Conservation (phyloP, 2,797 vertebrate genomes). For the Oreochromis grahami region DNA sequence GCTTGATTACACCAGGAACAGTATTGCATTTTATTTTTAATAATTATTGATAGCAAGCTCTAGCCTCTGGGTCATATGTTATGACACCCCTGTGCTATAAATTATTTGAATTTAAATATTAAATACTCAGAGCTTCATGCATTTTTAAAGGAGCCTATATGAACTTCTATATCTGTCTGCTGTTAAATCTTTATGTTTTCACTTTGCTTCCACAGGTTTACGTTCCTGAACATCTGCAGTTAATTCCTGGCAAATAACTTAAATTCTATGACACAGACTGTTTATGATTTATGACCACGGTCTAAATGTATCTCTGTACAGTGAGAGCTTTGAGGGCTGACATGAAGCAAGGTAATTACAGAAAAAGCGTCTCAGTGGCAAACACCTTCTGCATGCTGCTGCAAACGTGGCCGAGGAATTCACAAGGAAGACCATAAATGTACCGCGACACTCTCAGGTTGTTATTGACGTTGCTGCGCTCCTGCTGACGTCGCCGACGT, state of each 20-base stretch:
- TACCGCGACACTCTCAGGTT: not conserved
- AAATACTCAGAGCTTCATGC: not conserved
- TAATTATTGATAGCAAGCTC: too few relatives aligned
- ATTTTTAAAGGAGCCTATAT: not conserved
- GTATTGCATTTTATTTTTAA: too few relatives aligned
- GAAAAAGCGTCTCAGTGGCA: not conserved
- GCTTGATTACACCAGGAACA: not conserved
- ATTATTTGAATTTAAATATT: not conserved
- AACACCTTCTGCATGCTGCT: not conserved
- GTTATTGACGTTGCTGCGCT: slow-evolving; percentile 10
- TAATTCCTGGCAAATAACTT: not conserved
- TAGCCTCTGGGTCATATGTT: not conserved
- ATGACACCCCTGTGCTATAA: not conserved
- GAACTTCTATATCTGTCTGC: not conserved
- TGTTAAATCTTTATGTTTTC: not conserved
- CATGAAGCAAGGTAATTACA: not conserved
- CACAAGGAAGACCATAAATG: not conserved
- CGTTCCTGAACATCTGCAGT: not conserved
- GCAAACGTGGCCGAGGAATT: not conserved
- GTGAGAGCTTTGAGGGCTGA: not conserved
- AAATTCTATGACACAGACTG: not conserved
- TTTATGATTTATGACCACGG: accelerated
- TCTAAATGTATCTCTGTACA: not conserved
- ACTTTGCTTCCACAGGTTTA: not conserved
- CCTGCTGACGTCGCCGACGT: slow-evolving; percentile 48